Conservation (phyloP, 2,113 vertebrate genomes). For the Rhombomys opimus region DNA sequence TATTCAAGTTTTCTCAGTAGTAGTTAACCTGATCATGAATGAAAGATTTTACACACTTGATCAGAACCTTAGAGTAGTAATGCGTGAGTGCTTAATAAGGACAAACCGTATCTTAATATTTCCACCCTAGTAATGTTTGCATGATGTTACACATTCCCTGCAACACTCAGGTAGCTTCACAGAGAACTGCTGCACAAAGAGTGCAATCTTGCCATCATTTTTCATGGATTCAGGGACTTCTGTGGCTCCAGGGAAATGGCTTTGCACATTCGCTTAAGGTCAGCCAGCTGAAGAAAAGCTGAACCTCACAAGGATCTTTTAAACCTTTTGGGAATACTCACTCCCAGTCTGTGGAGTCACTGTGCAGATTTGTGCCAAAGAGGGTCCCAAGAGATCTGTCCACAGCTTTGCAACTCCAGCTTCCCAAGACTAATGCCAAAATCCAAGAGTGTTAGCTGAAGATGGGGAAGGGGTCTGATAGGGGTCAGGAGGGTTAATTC, state of each 20-base stretch:
- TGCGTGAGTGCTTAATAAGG: not conserved
- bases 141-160: not conserved
- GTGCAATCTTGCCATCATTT: not conserved
- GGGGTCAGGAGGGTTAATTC: not conserved
- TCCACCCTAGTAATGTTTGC: not conserved
- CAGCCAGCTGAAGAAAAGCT: constrained; percentile 41
- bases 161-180: not conserved
- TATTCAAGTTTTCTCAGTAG: not conserved
- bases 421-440: not conserved
- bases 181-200: not conserved
- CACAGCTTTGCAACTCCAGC: not conserved
- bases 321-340: constrained; percentile 40
- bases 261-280: constrained; percentile 52
- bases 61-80: not conserved
- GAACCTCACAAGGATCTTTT: constrained; percentile 17
- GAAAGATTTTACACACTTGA: not conserved
- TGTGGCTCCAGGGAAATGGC: not conserved
- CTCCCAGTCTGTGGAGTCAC: not conserved
- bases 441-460: not conserved
- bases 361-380: constrained; percentile 32
- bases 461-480: no score
- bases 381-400: not conserved
- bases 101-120: not conserved
- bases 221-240: not conserved
- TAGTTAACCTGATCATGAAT: constrained; percentile 10